Conservation (phyloP, 2,888 invertebrate genomes). For the Antitype chi region DNA sequence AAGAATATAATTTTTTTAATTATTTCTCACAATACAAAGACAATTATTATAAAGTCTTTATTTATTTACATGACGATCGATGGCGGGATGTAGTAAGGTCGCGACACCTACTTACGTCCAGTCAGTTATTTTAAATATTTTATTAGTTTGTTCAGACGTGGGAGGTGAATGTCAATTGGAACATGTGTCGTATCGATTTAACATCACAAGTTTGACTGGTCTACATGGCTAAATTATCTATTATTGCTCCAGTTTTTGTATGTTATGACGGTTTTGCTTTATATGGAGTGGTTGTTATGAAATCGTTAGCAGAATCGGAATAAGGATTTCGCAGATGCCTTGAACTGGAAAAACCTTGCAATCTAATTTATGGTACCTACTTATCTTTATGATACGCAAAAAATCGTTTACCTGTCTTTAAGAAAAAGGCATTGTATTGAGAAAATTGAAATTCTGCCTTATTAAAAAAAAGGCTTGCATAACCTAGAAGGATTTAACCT, state of each 20-base stretch:
- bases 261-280: conserved; percentile 31
- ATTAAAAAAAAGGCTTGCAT: background rate
- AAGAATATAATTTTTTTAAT: conserved; percentile 16
- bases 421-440: background rate
- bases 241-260: conserved; percentile 44
- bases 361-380: conserved; percentile 11
- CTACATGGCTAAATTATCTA: conserved; percentile 49
- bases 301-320: conserved; percentile 22
- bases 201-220: conserved; percentile 42
- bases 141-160: conserved; percentile 56
- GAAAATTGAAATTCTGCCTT: background rate
- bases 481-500: conserved; percentile 23
- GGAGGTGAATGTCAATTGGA: conserved; percentile 62
- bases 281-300: conserved; percentile 32
- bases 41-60: conserved; percentile 39
- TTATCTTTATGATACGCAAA: background rate
- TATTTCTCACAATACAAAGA: conserved; percentile 7
- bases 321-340: conserved; percentile 34
- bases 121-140: conserved; percentile 66
- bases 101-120: conserved; percentile 58
- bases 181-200: conserved; percentile 64
- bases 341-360: conserved; percentile 17
- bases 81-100: conserved; percentile 51
- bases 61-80: conserved; percentile 58
- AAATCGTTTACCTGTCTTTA: background rate